A percentile compares a stretch with the other conserved stretches of the same genome.
These are phyloP conservation scores for Labia minor DNA, from an alignment of 2,888 invertebrate species.

Conservation along the genomic window DNA sequence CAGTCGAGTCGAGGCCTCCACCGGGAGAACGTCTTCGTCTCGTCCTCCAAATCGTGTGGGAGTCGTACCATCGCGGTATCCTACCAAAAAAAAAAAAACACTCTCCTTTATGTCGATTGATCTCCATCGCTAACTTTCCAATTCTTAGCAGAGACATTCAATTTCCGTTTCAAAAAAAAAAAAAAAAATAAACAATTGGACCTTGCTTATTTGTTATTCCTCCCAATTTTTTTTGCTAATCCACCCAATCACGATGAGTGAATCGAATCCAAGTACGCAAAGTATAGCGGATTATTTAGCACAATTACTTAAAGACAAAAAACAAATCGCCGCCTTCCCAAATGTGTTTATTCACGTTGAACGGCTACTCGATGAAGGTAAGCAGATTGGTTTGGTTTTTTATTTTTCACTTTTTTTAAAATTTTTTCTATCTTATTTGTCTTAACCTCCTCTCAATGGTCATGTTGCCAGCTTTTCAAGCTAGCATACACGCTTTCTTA, in stretches of 20 bases:
- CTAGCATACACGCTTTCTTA: too few relatives aligned
- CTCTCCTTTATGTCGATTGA: too few relatives aligned
- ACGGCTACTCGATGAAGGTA: slow-evolving; percentile 98
- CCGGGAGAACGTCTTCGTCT: background rate
- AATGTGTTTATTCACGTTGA: slow-evolving; percentile 99
- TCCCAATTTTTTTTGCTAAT: too few relatives aligned
- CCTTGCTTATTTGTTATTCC: too few relatives aligned
- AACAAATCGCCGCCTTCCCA: slow-evolving; percentile 98
- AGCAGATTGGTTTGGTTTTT: slow-evolving; percentile 36
- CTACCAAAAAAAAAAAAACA: background rate
- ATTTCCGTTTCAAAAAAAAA: too few relatives aligned
- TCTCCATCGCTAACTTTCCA: too few relatives aligned
- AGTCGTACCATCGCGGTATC: background rate
- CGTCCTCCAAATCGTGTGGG: background rate
- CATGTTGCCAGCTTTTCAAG: background rate
- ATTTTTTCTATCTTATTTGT: background rate
- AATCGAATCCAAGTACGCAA: slow-evolving; percentile 59
- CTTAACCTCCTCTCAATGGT: background rate
- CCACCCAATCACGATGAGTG: slow-evolving; percentile 27
- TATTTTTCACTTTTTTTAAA: background rate
- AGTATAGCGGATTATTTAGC: slow-evolving; percentile 99
- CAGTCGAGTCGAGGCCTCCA: background rate
- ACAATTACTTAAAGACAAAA: slow-evolving; percentile 99
- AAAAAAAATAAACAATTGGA: too few relatives aligned
- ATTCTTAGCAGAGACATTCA: too few relatives aligned